Conservation (phyloP, 2,113 vertebrate species). For the Toxotes jaculatrix region DNA sequence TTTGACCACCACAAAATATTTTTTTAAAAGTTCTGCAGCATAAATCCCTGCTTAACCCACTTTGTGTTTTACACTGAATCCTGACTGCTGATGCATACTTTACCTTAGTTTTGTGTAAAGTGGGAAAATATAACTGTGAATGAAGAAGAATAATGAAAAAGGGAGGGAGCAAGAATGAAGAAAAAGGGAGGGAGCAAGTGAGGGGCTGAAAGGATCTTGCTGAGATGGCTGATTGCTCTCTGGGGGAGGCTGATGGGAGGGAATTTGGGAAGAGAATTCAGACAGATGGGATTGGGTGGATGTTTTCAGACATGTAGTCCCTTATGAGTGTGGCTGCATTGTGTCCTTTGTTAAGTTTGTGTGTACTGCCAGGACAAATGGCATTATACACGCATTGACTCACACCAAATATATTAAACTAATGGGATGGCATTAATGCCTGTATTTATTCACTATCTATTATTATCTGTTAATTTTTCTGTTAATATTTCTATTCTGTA, state of each 20-base stretch:
- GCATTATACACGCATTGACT: constrained; percentile 23
- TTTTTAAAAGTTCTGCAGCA: constrained; percentile 17
- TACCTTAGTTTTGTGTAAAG: background rate
- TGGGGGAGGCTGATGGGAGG: constrained; percentile 57
- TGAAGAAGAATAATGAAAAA: background rate
- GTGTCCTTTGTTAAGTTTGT: constrained; percentile 46
- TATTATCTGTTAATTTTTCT: background rate
- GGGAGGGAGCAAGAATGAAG: background rate
- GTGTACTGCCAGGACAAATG: constrained; percentile 22
- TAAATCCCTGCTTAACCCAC: constrained; percentile 39
- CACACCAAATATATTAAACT: constrained; percentile 37
- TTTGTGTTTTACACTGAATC: constrained; percentile 7
- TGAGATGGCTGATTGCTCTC: constrained; percentile 68
- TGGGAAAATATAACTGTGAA: background rate
- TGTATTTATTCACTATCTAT: background rate
- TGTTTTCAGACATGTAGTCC: constrained; percentile 32
- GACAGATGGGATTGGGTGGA: constrained; percentile 66
- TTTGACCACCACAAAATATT: background rate
- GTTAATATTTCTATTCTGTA: background rate
- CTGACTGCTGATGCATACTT: background rate
- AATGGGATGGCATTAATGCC: constrained; percentile 28
- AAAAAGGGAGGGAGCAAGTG: constrained; percentile 2
- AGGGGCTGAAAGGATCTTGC: constrained; percentile 49
- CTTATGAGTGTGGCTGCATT: constrained; percentile 31
- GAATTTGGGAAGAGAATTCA: constrained; percentile 30